A percentile compares a stretch with the other conserved stretches of the same genome.
These are phyloP conservation scores for Chelonus formosanus DNA, from an alignment of 2,888 invertebrate species.

Conservation along the genomic window DNA sequence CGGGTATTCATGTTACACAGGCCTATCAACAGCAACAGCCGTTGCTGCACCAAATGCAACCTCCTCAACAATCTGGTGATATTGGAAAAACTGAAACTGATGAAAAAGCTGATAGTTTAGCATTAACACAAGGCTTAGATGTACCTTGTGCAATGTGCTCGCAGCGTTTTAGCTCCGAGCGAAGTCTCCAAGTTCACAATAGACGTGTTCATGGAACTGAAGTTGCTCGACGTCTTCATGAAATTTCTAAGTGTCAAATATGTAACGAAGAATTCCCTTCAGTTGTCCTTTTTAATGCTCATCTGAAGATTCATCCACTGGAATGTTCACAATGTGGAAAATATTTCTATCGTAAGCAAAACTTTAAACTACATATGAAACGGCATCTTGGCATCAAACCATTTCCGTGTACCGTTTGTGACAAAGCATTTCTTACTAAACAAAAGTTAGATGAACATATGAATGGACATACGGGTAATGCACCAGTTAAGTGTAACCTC, in stretches of 20 bases:
- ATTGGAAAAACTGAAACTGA: conserved; percentile 52
- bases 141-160: conserved; percentile 58
- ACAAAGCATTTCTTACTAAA: conserved; percentile 83
- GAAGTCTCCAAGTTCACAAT: conserved; percentile 59
- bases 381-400: conserved; percentile 83
- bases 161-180: conserved; percentile 57
- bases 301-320: conserved; percentile 81
- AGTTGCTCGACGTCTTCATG: conserved; percentile 58
- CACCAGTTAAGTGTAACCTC: conserved; percentile 81
- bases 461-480: conserved; percentile 82
- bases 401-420: conserved; percentile 78
- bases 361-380: conserved; percentile 80
- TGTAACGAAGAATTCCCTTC: conserved; percentile 75
- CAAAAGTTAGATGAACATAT: conserved; percentile 85
- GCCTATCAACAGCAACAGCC: conserved; percentile 54
- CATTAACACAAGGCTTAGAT: conserved; percentile 52
- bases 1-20: conserved; percentile 55
- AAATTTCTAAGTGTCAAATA: conserved; percentile 69
- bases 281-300: conserved; percentile 76
- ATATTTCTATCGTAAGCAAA: conserved; percentile 77
- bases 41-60: conserved; percentile 59
- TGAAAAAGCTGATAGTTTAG: conserved; percentile 51
- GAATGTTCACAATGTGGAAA: conserved; percentile 86
- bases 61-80: conserved; percentile 53
- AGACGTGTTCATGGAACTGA: conserved; percentile 57